These are phyloP conservation scores for Acanthacorydalis orientalis DNA, from an alignment of 2,888 invertebrate species.

Conservation along the genomic window DNA sequence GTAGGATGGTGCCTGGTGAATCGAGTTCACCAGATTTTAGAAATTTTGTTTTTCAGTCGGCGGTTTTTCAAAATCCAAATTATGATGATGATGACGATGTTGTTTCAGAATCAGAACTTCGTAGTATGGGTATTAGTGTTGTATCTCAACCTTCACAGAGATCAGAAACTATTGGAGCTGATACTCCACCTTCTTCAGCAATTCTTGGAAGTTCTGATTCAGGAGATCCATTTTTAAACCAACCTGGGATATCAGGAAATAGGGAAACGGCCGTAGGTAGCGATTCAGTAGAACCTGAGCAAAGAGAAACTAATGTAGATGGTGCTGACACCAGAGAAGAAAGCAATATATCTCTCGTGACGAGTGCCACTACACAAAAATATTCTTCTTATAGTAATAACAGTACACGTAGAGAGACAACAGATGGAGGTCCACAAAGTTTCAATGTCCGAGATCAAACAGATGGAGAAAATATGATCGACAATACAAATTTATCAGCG, in stretches of 20 bases:
- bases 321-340: constrained; percentile 28
- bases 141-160: constrained; percentile 16
- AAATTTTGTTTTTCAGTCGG: no score
- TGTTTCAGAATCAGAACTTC: constrained; percentile 14
- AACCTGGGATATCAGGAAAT: constrained; percentile 9
- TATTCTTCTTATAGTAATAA: constrained; percentile 7
- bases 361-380: constrained; percentile 11
- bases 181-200: constrained; percentile 20
- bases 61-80: constrained; percentile 5
- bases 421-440: constrained; percentile 9
- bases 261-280: constrained; percentile 18
- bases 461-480: constrained; percentile 21
- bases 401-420: constrained; percentile 7
- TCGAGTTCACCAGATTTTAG: constrained; percentile 29
- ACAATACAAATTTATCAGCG: constrained; percentile 8
- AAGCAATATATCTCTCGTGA: constrained; percentile 18
- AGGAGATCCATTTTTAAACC: constrained; percentile 5
- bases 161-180: constrained; percentile 26
- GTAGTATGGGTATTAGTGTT: constrained; percentile 14
- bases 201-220: constrained; percentile 5
- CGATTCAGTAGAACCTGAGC: constrained; percentile 10
- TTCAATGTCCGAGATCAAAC: constrained; percentile 20
- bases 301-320: constrained; percentile 33
- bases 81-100: constrained; percentile 11
- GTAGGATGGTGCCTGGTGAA: constrained; percentile 45